phyloP scores from a whole-genome alignment of 2,888 invertebrate genomes.

The Hypomecis punctinalis region DNA sequence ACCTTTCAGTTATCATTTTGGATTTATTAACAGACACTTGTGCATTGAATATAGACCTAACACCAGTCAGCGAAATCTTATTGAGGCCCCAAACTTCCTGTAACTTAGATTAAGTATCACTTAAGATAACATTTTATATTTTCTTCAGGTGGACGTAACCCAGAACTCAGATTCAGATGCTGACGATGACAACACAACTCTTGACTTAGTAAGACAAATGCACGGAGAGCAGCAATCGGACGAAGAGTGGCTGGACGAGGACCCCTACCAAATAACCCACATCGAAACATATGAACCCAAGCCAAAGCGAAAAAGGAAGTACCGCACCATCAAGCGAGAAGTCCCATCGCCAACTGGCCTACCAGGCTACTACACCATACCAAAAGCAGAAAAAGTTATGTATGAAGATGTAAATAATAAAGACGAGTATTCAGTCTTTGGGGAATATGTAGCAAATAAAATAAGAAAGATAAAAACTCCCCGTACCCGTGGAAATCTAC shows the following conservation, averaged over 20 bases:
- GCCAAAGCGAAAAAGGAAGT: conserved; percentile 58
- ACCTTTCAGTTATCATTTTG: too few relatives aligned
- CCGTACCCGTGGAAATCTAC: conserved; percentile 71
- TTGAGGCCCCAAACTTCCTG: too few relatives aligned
- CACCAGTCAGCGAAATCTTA: too few relatives aligned
- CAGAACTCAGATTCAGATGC: conserved; percentile 63
- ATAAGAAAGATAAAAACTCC: conserved; percentile 68
- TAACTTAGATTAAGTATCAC: neutral
- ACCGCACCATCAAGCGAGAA: conserved; percentile 71
- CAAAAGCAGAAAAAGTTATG: conserved; percentile 50
- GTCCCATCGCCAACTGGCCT: conserved; percentile 60
- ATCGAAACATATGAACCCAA: conserved; percentile 66
- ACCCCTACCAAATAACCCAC: conserved; percentile 61
- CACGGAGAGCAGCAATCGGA: conserved; percentile 62
- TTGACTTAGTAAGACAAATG: conserved; percentile 69
- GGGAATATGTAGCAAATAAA: conserved; percentile 78
- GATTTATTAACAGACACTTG: too few relatives aligned
- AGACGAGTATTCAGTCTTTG: conserved; percentile 75
- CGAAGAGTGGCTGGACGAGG: conserved; percentile 79
- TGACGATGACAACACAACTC: conserved; percentile 57
- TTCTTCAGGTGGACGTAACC: conserved; percentile 64
- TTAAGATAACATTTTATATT: neutral
- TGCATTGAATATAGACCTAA: too few relatives aligned
- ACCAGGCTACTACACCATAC: conserved; percentile 52
- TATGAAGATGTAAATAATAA: conserved; percentile 53